A percentile compares a stretch with the other conserved stretches of the same genome.
Conservation (phyloP, 2,888 invertebrate species). For the Cantharis rufa region DNA sequence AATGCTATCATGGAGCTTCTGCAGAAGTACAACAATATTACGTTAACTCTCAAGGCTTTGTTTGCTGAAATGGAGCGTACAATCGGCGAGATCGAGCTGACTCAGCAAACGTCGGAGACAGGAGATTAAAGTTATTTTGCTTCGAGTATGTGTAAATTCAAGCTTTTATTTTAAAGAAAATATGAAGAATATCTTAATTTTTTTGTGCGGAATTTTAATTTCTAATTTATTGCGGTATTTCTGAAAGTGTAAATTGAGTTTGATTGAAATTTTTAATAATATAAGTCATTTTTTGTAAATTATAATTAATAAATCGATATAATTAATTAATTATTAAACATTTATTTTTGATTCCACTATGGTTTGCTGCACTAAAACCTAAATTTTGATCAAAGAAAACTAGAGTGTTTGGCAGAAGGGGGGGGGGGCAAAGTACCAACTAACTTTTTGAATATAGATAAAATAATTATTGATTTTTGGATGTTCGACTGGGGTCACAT, state of each 20-base stretch:
- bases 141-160: neutral
- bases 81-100: slow-evolving; percentile 55
- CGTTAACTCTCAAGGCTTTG: slow-evolving; percentile 55
- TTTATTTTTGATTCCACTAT: neutral
- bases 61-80: slow-evolving; percentile 56
- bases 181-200: neutral
- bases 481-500: too few relatives aligned
- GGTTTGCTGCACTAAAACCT: too few relatives aligned
- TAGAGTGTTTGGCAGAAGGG: too few relatives aligned
- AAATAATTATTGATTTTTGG: too few relatives aligned
- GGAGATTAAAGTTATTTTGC: neutral
- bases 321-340: neutral
- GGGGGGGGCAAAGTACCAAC: too few relatives aligned
- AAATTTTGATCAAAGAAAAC: too few relatives aligned
- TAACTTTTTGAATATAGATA: too few relatives aligned
- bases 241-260: neutral
- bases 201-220: neutral
- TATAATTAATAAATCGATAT: neutral
- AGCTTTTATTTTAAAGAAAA: neutral
- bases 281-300: neutral
- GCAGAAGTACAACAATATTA: slow-evolving; percentile 58
- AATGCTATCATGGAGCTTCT: slow-evolving; percentile 53
- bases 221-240: neutral
- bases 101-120: slow-evolving; percentile 37
- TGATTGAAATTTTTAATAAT: neutral